Evolutionary conservation across 2,888 invertebrate species (phyloP).

Genomic region (Notodonta ziczac): DNA sequence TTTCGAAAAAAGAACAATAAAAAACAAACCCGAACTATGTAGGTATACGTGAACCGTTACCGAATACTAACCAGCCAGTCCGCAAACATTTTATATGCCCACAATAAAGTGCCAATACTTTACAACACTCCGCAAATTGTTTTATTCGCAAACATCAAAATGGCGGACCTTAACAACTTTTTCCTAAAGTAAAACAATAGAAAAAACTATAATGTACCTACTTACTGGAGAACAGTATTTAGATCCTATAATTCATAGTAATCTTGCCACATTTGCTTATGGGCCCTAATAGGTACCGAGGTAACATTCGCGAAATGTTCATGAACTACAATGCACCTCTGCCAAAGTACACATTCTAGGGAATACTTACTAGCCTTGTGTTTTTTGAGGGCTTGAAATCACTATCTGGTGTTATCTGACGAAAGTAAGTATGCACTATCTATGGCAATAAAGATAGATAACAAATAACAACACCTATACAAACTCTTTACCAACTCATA

Average conservation of each 20-base stretch:
- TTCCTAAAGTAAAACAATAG: conserved; percentile 23
- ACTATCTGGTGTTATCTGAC: too few relatives aligned
- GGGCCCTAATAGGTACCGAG: too few relatives aligned
- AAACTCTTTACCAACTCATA: conserved; percentile 4
- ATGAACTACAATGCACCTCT: too few relatives aligned
- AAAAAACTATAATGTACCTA: too few relatives aligned
- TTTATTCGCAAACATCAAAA: conserved; percentile 41
- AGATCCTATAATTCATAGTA: too few relatives aligned
- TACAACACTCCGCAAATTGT: conserved; percentile 35
- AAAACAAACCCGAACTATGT: not conserved
- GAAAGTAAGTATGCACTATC: too few relatives aligned
- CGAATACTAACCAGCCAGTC: conserved; percentile 16
- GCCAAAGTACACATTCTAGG: too few relatives aligned
- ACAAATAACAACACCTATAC: not conserved
- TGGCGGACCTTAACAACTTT: conserved; percentile 26
- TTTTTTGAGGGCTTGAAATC: too few relatives aligned
- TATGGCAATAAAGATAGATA: not conserved
- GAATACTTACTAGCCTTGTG: too few relatives aligned
- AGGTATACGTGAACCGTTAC: conserved; percentile 1
- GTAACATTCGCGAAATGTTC: too few relatives aligned
- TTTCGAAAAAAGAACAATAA: not conserved
- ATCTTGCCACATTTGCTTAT: too few relatives aligned
- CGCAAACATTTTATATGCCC: conserved; percentile 16
- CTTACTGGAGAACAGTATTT: too few relatives aligned
- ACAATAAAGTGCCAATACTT: conserved; percentile 29